A percentile compares a stretch with the other conserved stretches of the same genome.
These are phyloP conservation scores for Furcula furcula DNA, from an alignment of 2,888 invertebrate genomes.

Conservation along the genomic window DNA sequence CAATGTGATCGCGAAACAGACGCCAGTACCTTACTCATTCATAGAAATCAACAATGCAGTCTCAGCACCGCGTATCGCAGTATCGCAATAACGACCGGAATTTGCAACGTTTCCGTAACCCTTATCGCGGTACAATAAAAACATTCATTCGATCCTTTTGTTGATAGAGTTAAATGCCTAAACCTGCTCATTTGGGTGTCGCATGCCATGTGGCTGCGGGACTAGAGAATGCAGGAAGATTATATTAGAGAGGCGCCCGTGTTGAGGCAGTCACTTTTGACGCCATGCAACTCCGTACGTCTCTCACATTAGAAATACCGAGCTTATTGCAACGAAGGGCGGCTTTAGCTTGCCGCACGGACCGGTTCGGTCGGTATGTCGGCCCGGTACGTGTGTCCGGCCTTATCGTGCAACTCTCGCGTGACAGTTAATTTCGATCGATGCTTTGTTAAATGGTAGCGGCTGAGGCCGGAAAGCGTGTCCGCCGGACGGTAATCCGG, in stretches of 20 bases:
- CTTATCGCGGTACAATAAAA: constrained; percentile 29
- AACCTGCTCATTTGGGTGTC: constrained; percentile 80
- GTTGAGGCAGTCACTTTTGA: constrained; percentile 75
- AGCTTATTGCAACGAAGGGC: constrained; percentile 27
- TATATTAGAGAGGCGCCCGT: constrained; percentile 74
- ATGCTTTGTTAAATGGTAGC: constrained; percentile 55
- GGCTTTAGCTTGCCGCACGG: constrained; percentile 30
- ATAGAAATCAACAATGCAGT: constrained; percentile 54
- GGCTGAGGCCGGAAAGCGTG: constrained; percentile 65
- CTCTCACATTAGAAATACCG: constrained; percentile 59
- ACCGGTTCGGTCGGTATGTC: constrained; percentile 41
- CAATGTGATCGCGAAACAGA: constrained; percentile 56
- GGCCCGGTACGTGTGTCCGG: constrained; percentile 38
- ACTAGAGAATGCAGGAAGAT: constrained; percentile 80
- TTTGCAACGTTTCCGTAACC: constrained; percentile 51
- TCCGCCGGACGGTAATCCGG: constrained; percentile 68
- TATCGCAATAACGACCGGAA: constrained; percentile 49
- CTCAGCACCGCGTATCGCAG: constrained; percentile 46
- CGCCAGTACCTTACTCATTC: constrained; percentile 55
- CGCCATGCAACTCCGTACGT: constrained; percentile 80
- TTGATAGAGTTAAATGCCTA: constrained; percentile 6
- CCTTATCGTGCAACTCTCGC: constrained; percentile 54
- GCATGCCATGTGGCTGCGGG: constrained; percentile 66
- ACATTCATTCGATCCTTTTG: constrained; percentile 8
- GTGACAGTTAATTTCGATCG: constrained; percentile 61